Evolutionary conservation across 2,113 vertebrate species (phyloP).

Genomic region (Panthera tigris): DNA sequence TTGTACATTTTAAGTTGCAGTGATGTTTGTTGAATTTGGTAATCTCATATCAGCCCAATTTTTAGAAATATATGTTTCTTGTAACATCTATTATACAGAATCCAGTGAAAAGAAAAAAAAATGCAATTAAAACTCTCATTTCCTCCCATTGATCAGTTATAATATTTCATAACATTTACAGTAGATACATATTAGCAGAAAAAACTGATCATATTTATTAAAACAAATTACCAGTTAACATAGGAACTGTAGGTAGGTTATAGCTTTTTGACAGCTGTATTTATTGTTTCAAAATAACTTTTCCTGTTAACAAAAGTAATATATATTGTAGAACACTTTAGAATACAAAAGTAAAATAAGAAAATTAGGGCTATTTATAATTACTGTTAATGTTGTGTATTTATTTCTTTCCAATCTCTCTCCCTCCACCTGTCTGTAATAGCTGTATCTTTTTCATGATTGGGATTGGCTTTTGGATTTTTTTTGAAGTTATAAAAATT

Average conservation of each 20-base stretch:
- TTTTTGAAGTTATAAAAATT: constrained; percentile 33
- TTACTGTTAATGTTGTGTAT: neutral
- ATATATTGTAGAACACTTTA: neutral
- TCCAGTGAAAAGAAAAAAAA: constrained; percentile 13
- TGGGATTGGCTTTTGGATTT: neutral
- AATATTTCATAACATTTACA: neutral
- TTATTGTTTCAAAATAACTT: constrained; percentile 39
- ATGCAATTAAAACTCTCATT: neutral
- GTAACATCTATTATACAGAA: constrained; percentile 28
- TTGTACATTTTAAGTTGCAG: constrained; percentile 31
- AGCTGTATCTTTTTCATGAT: neutral
- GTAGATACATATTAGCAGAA: neutral
- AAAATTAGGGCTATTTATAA: neutral
- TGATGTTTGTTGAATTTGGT: constrained; percentile 24
- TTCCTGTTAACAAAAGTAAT: neutral
- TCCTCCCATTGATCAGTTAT: neutral
- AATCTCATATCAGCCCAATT: neutral
- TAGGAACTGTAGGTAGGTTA: neutral
- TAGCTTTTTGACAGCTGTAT: constrained; percentile 23
- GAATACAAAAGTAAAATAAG: constrained; percentile 26
- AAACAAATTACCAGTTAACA: constrained; percentile 36
- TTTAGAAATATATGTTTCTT: neutral
- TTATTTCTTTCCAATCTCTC: neutral
- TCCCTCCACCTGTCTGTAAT: neutral
- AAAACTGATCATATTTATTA: neutral